phyloP scores from a whole-genome alignment of 2,797 vertebrate genomes.

The Pseudotriccus pelzelni region DNA sequence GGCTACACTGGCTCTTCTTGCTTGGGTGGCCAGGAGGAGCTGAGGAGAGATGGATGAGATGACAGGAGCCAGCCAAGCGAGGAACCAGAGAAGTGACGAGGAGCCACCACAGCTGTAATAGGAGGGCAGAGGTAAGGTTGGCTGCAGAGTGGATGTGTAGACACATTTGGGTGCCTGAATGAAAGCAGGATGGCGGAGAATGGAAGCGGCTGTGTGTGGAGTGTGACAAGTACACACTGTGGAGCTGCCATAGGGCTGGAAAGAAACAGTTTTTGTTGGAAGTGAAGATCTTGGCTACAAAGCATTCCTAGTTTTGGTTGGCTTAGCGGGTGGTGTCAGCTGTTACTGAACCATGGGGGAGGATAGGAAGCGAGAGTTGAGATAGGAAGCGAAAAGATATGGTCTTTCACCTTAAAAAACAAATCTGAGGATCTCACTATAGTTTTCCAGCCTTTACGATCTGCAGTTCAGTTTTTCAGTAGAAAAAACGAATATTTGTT shows the following conservation, averaged over 20 bases:
- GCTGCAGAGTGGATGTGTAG: not conserved
- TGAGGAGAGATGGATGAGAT: not conserved
- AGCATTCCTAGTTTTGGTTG: not conserved
- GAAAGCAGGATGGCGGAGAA: not conserved
- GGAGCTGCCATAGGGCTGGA: not conserved
- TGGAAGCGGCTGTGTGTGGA: not conserved
- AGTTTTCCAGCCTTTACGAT: not conserved
- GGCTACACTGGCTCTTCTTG: not conserved
- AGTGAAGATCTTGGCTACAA: not conserved
- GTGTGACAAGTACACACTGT: not conserved
- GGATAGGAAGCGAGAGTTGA: not conserved
- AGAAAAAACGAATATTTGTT: not conserved
- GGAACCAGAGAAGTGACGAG: not conserved
- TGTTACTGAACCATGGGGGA: not conserved
- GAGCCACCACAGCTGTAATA: not conserved
- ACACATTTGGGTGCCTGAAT: not conserved
- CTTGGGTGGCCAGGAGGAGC: not conserved
- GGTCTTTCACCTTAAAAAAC: not conserved
- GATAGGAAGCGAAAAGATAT: not conserved
- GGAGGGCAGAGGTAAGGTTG: not conserved
- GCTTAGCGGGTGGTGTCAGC: not conserved
- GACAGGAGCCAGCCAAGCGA: not conserved
- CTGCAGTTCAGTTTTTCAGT: not conserved
- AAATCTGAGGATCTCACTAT: not conserved
- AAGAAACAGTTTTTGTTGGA: not conserved